phyloP scores from a whole-genome alignment of 2,113 vertebrate genomes.

The Epinephelus cyanopodus region DNA sequence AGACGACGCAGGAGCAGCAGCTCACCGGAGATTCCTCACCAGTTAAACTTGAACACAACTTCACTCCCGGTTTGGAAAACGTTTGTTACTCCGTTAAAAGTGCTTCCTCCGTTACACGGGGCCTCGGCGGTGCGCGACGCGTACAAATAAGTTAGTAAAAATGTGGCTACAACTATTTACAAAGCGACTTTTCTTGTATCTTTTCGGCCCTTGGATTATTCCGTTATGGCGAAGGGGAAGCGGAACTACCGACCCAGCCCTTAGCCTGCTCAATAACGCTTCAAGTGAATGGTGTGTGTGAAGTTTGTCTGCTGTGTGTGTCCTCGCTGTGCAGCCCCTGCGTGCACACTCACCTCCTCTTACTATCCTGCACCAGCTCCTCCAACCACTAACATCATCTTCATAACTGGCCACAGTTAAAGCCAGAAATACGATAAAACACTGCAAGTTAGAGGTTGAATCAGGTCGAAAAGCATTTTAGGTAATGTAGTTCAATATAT shows the following conservation, averaged over 20 bases:
- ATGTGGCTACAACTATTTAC: slow-evolving; percentile 63
- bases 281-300: slow-evolving; percentile 47
- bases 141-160: slow-evolving; percentile 26
- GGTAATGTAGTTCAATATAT: slow-evolving; percentile 37
- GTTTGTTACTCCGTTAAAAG: slow-evolving; percentile 40
- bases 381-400: not conserved
- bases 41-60: slow-evolving; percentile 65
- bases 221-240: slow-evolving; percentile 82
- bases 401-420: too few species aligned
- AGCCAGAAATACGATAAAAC: not conserved
- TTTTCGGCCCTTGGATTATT: slow-evolving; percentile 71
- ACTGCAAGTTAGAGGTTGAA: not conserved
- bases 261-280: slow-evolving; percentile 23
- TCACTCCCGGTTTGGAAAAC: slow-evolving; percentile 35
- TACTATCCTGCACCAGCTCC: accelerated
- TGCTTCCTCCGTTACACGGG: not conserved
- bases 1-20: slow-evolving; percentile 19
- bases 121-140: not conserved
- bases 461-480: slow-evolving; percentile 37
- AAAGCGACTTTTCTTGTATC: slow-evolving; percentile 67
- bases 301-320: not conserved
- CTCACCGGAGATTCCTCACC: slow-evolving; percentile 75
- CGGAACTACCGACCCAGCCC: slow-evolving; percentile 84
- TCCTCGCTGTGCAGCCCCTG: not conserved
- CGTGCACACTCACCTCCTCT: not conserved